These are phyloP conservation scores for Alca torda DNA, from an alignment of 2,797 vertebrate species.

Conservation along the genomic window DNA sequence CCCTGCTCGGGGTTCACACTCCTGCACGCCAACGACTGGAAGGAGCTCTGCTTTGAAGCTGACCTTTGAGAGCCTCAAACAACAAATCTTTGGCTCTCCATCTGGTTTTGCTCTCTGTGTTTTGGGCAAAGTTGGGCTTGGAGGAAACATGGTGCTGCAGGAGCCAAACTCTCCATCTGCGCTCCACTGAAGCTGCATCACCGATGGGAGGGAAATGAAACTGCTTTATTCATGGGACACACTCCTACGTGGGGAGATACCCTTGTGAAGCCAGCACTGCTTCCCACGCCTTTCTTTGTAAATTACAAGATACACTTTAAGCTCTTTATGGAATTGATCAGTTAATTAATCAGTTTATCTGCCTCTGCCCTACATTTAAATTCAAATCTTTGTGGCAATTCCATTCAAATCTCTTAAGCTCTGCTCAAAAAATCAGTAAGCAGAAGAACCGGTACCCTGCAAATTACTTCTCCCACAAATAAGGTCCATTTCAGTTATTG, in stretches of 20 bases:
- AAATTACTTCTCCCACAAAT: background rate
- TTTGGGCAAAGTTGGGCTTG: background rate
- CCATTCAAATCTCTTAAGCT: slow-evolving; percentile 23
- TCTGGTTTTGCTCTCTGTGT: background rate
- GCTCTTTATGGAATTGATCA: slow-evolving; percentile 50
- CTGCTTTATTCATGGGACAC: background rate
- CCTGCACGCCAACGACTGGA: background rate
- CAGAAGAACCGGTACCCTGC: background rate
- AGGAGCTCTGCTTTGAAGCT: background rate
- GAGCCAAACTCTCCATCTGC: background rate
- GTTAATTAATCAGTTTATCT: slow-evolving; percentile 63
- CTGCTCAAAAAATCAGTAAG: slow-evolving; percentile 3
- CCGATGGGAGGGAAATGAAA: background rate
- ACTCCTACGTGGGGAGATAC: background rate
- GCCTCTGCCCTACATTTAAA: slow-evolving; percentile 38
- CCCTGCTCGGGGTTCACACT: background rate
- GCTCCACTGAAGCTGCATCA: background rate
- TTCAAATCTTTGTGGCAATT: slow-evolving; percentile 17
- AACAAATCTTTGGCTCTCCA: background rate
- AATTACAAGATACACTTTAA: background rate
- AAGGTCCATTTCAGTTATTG: background rate
- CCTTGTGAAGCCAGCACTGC: background rate
- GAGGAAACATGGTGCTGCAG: background rate
- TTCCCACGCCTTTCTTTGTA: background rate
- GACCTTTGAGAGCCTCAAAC: background rate